Conservation (phyloP, 2,113 vertebrate genomes). For the Cathartes aura region DNA sequence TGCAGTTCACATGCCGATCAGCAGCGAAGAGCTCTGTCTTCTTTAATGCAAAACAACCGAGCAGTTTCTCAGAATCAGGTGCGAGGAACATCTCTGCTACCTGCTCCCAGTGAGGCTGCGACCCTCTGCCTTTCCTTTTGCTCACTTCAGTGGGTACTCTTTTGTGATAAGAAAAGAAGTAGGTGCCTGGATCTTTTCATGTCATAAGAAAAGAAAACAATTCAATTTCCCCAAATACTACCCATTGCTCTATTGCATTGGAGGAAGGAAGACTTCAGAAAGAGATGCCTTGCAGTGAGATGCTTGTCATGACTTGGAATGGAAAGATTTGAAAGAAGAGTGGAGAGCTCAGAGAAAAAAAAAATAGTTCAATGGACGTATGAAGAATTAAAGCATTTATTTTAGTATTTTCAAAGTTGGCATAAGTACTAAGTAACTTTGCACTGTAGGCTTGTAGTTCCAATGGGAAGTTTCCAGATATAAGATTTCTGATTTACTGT, state of each 20-base stretch:
- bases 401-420: not conserved
- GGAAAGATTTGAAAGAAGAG: not conserved
- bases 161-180: not conserved
- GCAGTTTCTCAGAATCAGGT: not conserved
- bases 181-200: not conserved
- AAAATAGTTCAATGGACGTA: not conserved
- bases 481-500: not conserved
- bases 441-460: not conserved
- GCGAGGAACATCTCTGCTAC: not conserved
- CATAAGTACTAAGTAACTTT: not conserved
- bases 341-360: not conserved
- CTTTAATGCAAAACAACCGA: not conserved
- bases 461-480: not conserved
- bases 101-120: not conserved
- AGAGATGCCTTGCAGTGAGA: not conserved
- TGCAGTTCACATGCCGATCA: not conserved
- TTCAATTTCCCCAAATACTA: not conserved
- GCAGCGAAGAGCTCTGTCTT: not conserved
- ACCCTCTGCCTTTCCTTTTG: not conserved
- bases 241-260: not conserved
- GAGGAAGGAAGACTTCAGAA: not conserved
- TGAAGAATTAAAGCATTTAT: not conserved
- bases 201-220: not conserved
- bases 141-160: not conserved
- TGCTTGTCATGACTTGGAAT: not conserved